These are phyloP conservation scores for Coluber constrictor DNA, from an alignment of 2,797 vertebrate genomes.

Conservation along the genomic window DNA sequence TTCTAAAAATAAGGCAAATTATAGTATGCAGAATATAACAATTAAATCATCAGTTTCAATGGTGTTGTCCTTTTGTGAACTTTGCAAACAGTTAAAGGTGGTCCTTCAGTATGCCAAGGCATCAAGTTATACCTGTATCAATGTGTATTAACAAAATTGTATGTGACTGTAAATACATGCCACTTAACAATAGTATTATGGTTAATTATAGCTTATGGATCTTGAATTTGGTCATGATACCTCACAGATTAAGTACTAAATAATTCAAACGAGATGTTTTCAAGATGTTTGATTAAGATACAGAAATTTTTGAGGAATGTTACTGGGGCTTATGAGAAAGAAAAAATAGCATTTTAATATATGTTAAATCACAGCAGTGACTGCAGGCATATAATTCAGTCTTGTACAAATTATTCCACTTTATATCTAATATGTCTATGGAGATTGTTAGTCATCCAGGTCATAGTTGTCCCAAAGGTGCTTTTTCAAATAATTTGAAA, in stretches of 20 bases:
- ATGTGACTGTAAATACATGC: neutral
- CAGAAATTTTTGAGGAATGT: neutral
- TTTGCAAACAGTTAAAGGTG: neutral
- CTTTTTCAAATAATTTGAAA: too few relatives aligned
- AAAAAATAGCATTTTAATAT: neutral
- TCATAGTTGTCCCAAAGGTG: too few relatives aligned
- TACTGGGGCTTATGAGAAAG: neutral
- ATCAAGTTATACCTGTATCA: neutral
- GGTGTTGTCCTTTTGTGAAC: neutral
- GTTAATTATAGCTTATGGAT: conserved; percentile 14
- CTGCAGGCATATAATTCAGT: neutral
- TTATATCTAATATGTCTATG: neutral
- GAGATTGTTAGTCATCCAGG: too few relatives aligned
- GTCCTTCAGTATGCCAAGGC: neutral
- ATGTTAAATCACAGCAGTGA: neutral
- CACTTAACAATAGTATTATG: conserved; percentile 7
- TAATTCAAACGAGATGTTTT: neutral
- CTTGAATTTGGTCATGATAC: neutral
- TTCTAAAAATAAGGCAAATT: neutral
- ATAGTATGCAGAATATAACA: neutral
- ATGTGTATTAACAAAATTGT: neutral
- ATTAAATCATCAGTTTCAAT: neutral
- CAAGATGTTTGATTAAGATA: neutral
- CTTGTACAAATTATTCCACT: neutral
- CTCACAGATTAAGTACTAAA: neutral